A percentile compares a stretch with the other conserved stretches of the same genome.
These are phyloP conservation scores for Drosophila fuyamai DNA, from an alignment of 1,140 invertebrate species.

Conservation along the genomic window DNA sequence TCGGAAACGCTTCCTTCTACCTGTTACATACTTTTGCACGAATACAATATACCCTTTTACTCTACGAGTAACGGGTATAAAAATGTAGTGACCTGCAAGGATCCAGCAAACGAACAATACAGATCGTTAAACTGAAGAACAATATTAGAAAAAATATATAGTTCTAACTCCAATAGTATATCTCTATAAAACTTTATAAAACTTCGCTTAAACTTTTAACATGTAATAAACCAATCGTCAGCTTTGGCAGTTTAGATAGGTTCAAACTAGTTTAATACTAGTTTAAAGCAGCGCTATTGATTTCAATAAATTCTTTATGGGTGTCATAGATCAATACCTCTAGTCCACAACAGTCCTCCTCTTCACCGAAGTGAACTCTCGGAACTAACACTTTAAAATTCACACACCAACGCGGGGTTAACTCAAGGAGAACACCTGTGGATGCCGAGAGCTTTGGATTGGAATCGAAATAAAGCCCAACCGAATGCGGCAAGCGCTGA, in stretches of 20 bases:
- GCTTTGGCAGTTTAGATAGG: slow-evolving; percentile 32
- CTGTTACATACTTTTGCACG: too few relatives aligned
- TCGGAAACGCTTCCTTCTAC: too few relatives aligned
- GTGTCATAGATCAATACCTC: slow-evolving; percentile 16
- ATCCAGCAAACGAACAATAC: not conserved
- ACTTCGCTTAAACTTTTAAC: slow-evolving; percentile 5
- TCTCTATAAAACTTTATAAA: not conserved
- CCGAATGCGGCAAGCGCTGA: slow-evolving; percentile 51
- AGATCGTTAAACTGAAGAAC: not conserved
- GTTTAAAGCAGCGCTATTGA: slow-evolving; percentile 58
- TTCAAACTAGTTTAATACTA: slow-evolving; percentile 64
- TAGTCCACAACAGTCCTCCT: not conserved
- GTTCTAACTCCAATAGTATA: not conserved
- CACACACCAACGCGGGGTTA: slow-evolving; percentile 26
- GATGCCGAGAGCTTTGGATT: slow-evolving; percentile 3
- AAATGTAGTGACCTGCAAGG: too few relatives aligned
- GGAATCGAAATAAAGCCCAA: slow-evolving; percentile 23
- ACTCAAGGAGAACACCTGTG: slow-evolving; percentile 23
- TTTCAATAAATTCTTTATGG: slow-evolving; percentile 32
- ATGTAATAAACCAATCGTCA: slow-evolving; percentile 30
- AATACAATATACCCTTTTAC: too few relatives aligned
- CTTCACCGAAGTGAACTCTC: slow-evolving; percentile 17
- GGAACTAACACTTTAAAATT: slow-evolving; percentile 15
- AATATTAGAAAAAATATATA: not conserved
- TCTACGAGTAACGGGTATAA: too few relatives aligned